Evolutionary conservation across 1,140 invertebrate genomes (phyloP).

Genomic region (Micrasema minimum): DNA sequence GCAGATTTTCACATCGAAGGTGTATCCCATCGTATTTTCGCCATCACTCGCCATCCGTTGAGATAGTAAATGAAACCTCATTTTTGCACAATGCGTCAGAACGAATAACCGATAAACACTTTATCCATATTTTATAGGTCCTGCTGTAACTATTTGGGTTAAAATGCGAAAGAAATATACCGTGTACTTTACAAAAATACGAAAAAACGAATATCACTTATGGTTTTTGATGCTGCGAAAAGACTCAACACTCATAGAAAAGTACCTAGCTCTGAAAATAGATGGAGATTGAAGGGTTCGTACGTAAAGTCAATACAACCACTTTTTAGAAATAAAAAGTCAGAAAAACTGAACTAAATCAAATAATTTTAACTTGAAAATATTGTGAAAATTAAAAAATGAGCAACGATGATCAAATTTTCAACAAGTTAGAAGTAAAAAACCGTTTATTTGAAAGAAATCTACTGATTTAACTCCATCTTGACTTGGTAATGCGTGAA

Average conservation of each 20-base stretch:
- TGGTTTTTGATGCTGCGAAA: conserved; percentile 49
- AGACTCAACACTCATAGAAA: conserved; percentile 49
- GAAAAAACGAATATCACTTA: conserved; percentile 46
- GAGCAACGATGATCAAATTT: no score
- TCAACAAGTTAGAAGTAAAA: conserved; percentile 1
- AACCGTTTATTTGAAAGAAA: conserved; percentile 8
- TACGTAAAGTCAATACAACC: conserved; percentile 32
- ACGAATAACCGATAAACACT: conserved; percentile 42
- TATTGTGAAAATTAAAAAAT: no score
- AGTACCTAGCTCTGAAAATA: conserved; percentile 48
- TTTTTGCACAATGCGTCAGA: conserved; percentile 41
- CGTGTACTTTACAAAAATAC: conserved; percentile 44
- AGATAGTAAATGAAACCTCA: conserved; percentile 46
- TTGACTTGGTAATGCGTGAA: conserved; percentile 19
- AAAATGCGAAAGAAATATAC: conserved; percentile 37
- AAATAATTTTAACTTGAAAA: no score
- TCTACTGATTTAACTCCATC: conserved; percentile 31
- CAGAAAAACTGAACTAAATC: background rate
- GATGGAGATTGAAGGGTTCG: conserved; percentile 48
- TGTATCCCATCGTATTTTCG: conserved; percentile 48
- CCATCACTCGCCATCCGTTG: conserved; percentile 48
- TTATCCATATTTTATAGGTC: conserved; percentile 37
- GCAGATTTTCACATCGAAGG: conserved; percentile 44
- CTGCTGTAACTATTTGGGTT: conserved; percentile 34
- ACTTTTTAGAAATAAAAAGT: conserved; percentile 31